phyloP scores from a whole-genome alignment of 1,140 invertebrate genomes.

The Drosophila triauraria region DNA sequence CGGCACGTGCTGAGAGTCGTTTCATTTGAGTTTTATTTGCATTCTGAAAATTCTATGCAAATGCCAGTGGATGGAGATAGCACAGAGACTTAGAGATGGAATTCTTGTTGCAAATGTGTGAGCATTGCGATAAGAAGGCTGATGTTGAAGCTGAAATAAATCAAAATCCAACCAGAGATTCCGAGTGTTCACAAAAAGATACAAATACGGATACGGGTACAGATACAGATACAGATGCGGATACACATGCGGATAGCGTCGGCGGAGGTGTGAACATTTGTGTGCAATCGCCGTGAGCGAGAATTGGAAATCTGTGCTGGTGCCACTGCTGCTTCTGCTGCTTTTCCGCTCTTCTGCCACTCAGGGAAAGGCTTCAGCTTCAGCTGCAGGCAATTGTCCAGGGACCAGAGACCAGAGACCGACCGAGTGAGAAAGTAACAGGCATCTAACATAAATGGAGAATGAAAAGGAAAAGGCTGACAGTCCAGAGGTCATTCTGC shows the following conservation, averaged over 20 bases:
- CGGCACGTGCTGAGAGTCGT: slow-evolving; percentile 34
- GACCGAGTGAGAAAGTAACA: slow-evolving; percentile 20
- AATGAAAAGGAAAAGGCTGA: slow-evolving; percentile 12
- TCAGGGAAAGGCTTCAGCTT: slow-evolving; percentile 6
- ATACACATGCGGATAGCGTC: neutral
- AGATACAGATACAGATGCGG: neutral
- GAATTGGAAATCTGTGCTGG: slow-evolving; percentile 29
- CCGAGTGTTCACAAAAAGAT: slow-evolving; percentile 4
- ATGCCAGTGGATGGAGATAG: slow-evolving; percentile 12
- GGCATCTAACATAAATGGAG: slow-evolving; percentile 10
- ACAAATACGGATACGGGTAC: neutral
- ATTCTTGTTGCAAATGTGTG: slow-evolving; percentile 24
- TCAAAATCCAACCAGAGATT: slow-evolving; percentile 12
- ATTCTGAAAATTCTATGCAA: slow-evolving; percentile 48
- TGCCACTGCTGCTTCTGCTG: slow-evolving; percentile 1
- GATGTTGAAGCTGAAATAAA: slow-evolving; percentile 11
- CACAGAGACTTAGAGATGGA: neutral
- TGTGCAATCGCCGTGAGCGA: slow-evolving; percentile 27
- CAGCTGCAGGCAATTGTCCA: slow-evolving; percentile 20
- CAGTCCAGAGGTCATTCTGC: slow-evolving; percentile 36
- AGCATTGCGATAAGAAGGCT: slow-evolving; percentile 11
- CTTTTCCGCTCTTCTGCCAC: slow-evolving; percentile 3
- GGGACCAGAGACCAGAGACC: slow-evolving; percentile 1
- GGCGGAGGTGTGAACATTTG: slow-evolving; percentile 31
- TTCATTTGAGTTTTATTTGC: slow-evolving; percentile 33